Evolutionary conservation across 2,888 invertebrate genomes (phyloP), one percentile per base, ranked within the genome.

Genomic region (Lasioglossum leucozonium): DNA sequence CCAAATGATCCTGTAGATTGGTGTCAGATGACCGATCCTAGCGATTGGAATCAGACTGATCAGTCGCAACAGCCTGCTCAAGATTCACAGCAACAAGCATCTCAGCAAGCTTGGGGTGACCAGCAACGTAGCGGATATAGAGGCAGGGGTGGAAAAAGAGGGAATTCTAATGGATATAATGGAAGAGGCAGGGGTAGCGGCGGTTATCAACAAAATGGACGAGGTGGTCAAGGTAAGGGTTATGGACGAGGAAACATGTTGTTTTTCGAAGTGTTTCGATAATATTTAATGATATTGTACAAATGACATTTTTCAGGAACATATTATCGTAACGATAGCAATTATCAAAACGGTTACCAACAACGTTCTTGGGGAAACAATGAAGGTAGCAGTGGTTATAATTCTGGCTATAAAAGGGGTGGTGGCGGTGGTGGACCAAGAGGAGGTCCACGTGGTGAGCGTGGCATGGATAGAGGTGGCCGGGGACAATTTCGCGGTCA

Each of bases 121-220:
- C 92, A 93, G 76, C 94, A 92, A 74, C 91, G 93, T 22, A 91
- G 93, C 73, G 91, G 93, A 74, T 95, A 96, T 86, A 94, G 95
- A 85, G 95, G 96, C 81, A 95, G 95, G 71, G 95, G 96, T 30
- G 94, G 95, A 79, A 96, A 96, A 76, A 95, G 96, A 11, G 96
- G 96, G 82, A 95, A 95, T 88, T 93, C 95, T 82, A 96, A 96
- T 91, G 95, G 95, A 87, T 96, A 96, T 93, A 96, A 96, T 92
- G 94, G 96, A 84, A 96, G 96, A 93, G 96, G 96, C 4, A 95
- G 95, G 92, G 91, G 95, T 90, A 79, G 94, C 85, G 92, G 93
- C 85, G 92, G 93, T 69, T 94, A 94, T 93, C 93, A 95, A 94
- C 93, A 95, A 87, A 95, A 95, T 89, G 95, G 94, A 62, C 95